Conservation (phyloP, 2,797 vertebrate species). For the Loriculus beryllinus region DNA sequence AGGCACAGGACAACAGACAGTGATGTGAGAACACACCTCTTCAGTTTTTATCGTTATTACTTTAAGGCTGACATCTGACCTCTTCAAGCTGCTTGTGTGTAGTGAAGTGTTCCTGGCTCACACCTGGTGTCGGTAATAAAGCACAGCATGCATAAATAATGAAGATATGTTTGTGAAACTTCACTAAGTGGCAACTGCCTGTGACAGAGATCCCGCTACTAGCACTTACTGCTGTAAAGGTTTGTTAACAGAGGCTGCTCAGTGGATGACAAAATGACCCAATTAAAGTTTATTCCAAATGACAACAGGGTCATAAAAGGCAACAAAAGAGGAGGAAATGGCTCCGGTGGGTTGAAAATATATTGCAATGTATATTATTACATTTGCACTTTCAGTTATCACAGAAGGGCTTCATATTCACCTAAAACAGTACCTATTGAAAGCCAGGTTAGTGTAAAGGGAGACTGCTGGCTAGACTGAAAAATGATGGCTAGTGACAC, state of each 20-base stretch:
- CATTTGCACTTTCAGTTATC: not conserved
- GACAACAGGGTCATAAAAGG: conserved; percentile 45
- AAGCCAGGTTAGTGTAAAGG: not conserved
- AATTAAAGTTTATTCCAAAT: conserved; percentile 59
- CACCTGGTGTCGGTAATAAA: conserved; percentile 72
- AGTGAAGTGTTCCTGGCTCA: conserved; percentile 63
- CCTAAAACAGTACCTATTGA: not conserved
- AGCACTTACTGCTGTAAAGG: conserved; percentile 25
- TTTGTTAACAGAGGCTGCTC: conserved; percentile 51
- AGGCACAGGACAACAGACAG: not conserved
- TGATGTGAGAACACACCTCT: conserved; percentile 50
- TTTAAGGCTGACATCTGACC: conserved; percentile 58
- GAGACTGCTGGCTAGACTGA: not conserved
- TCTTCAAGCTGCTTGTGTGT: conserved; percentile 58
- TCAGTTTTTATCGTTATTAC: conserved; percentile 54
- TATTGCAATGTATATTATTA: not conserved
- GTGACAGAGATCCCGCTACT: conserved; percentile 66
- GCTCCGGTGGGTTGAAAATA: conserved; percentile 7
- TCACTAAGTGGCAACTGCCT: conserved; percentile 80
- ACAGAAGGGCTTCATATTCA: not conserved
- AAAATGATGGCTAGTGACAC: not conserved
- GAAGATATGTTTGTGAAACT: conserved; percentile 73
- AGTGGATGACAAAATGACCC: conserved; percentile 39
- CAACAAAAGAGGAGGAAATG: conserved; percentile 62
- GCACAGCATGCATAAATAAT: conserved; percentile 80